Conservation (phyloP, 2,113 vertebrate genomes). For the Lophius piscatorius region DNA sequence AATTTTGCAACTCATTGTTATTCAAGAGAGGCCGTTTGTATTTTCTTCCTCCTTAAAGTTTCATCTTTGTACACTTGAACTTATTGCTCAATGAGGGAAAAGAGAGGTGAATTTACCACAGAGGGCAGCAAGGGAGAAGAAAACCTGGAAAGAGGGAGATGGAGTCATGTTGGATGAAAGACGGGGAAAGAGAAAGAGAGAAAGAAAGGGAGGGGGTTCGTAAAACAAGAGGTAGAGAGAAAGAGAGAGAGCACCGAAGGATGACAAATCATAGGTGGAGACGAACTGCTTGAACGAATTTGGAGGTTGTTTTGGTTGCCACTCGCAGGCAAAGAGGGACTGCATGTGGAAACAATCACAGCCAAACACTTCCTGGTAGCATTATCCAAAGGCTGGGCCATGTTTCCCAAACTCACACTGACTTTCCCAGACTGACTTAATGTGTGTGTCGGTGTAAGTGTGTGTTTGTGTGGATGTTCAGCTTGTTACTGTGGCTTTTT, state of each 20-base stretch:
- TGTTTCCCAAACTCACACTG: constrained; percentile 55
- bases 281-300: constrained; percentile 35
- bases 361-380: constrained; percentile 76
- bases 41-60: background rate
- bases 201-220: background rate
- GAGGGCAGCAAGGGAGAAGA: constrained; percentile 37
- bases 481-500: constrained; percentile 40
- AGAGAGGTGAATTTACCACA: constrained; percentile 17
- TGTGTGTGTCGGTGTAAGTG: constrained; percentile 22
- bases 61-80: constrained; percentile 27
- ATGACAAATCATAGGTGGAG: constrained; percentile 56
- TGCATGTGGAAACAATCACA: constrained; percentile 83
- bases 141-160: constrained; percentile 19
- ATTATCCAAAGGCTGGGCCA: constrained; percentile 72
- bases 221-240: constrained; percentile 21
- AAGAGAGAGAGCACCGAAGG: constrained; percentile 1
- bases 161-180: constrained; percentile 14
- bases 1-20: constrained; percentile 9
- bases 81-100: constrained; percentile 12
- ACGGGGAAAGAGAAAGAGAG: constrained; percentile 1
- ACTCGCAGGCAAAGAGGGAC: constrained; percentile 49
- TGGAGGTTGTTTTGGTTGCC: constrained; percentile 63
- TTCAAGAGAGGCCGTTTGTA: background rate
- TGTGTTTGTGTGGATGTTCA: constrained; percentile 28
- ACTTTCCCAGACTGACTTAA: background rate